phyloP scores from a whole-genome alignment of 2,797 vertebrate genomes.

The Argya squamiceps region DNA sequence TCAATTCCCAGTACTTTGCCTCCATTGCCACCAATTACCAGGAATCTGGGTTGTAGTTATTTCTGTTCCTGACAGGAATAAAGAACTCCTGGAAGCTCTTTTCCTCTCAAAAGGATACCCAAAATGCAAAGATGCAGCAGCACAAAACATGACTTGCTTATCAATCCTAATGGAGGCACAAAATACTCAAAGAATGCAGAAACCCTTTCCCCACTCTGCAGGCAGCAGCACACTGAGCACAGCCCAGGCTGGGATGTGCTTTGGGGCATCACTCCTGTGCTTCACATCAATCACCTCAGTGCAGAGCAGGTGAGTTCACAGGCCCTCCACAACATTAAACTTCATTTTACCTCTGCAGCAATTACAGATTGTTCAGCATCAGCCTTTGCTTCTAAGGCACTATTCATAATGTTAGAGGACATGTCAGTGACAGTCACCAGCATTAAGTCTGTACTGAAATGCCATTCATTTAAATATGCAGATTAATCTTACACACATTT shows the following conservation, averaged over 20 bases:
- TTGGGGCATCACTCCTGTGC: no score
- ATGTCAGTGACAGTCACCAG: background rate
- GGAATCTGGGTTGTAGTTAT: background rate
- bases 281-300: background rate
- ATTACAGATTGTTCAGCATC: background rate
- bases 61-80: background rate
- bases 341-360: background rate
- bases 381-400: background rate
- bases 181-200: rapidly evolving
- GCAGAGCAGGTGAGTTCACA: background rate
- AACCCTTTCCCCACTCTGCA: background rate
- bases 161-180: background rate
- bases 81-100: background rate
- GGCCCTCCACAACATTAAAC: background rate
- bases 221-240: rapidly evolving
- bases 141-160: background rate
- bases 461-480: background rate
- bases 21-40: background rate
- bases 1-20: background rate
- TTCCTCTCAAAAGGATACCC: background rate
- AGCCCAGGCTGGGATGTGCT: background rate
- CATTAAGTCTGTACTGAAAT: background rate
- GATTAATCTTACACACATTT: background rate
- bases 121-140: background rate
- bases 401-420: background rate